Base-by-base conservation (phyloP, 64 coral and sea anemone species). In the Catalaphyllia jardinei region DNA sequence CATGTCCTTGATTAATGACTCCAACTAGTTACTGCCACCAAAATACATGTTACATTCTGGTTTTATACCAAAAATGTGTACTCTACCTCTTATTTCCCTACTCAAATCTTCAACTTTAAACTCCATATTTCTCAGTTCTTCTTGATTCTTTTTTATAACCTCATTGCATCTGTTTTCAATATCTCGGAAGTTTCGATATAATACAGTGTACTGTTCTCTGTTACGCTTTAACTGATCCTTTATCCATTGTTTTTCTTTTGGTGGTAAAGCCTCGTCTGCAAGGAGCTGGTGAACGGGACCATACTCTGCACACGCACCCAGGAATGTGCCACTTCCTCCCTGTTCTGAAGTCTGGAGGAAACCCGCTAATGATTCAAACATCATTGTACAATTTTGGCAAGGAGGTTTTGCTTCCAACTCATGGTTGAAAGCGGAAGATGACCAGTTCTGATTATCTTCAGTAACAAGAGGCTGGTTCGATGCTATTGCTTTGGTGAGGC, bases 231-330 rank as follows among this genome's bases (percentile, higher is more conserved):
- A 9, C 9, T 10, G 1, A 69, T 69, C 22, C 29, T 27, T 25
- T 24, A 69, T 24, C 25, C 65, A 11, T 25, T n/a, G 10, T 3
- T 25, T 67, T 22, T 67, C 25, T 27, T 24, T 18, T 8, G 27
- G 8, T 69, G 25, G n/a, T 22, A 27, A 27, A 24, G n/a, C 22
- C 11, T 54, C 76, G 8, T 78, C 76, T 4, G 46, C 4, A 11
- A 78, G 42, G 54, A 52, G 50, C 46, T 59, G 24, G 24, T 79
- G n/a, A 27, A 55, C 49, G 15, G 76, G 76, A 54, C 9, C 0
- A 54, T 27, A 79, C 76, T 79, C 76, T 25, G 49, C 76, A 79
- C 76, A 79, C 11, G 46, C 49, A 52, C 35, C 76, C 12, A 79
- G 25, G 24, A 79, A 28, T 4, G 76, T 55, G 8, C 14, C 20